Base-by-base conservation (phyloP, 2,113 vertebrate species). In the Callorhinus ursinus region DNA sequence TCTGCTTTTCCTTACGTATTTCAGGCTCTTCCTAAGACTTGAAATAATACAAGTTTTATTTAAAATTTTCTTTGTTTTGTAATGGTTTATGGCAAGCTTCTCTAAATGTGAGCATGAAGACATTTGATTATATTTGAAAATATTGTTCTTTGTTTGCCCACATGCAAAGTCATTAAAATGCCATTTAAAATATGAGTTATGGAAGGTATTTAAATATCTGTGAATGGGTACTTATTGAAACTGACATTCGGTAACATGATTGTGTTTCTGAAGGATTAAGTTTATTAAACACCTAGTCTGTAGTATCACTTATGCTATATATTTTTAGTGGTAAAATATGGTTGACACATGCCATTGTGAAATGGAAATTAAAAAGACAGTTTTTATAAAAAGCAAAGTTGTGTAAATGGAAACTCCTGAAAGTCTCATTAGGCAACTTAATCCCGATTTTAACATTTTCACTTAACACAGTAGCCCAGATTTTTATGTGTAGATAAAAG, bases 81-180 rank as follows among this genome's bases (percentile, higher is more conserved):
- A 67, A 49, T 96, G 39, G 89, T 95, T 90, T 96, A 89, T 94
- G 61, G 83, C 63, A 90, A 42, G 28, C 57, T 93, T 96, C 33
- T 93, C 67, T 93, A 81, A 95, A 80, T 97, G 63, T 86, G 89
- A 96, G 28, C 63, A 19, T 95, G 72, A 96, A 96, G 80, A 61
- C 33, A 63, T 86, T 96, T 92, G 79, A 71, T 97, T 97, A 31
- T 84, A 84, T 97, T 96, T 95, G 57, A 90, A 96, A 96, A 97
- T 94, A 87, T 51, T 69, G 26, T 69, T 95, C 74, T 77, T 97
- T 67, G 90, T 97, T 97, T 94, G 77, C 79, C 88, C 57, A 92
- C 90, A 87, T 84, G 57, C 28, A 53, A 84, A 79, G 83, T 71
- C 94, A 92, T 96, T 93, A 96, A 93, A 95, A 92, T 31, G 49